Percentiles rank a stretch among this genome's conserved stretches.
phyloP scores from a whole-genome alignment of 2,888 invertebrate genomes.

The Synanthedon andrenaeformis region DNA sequence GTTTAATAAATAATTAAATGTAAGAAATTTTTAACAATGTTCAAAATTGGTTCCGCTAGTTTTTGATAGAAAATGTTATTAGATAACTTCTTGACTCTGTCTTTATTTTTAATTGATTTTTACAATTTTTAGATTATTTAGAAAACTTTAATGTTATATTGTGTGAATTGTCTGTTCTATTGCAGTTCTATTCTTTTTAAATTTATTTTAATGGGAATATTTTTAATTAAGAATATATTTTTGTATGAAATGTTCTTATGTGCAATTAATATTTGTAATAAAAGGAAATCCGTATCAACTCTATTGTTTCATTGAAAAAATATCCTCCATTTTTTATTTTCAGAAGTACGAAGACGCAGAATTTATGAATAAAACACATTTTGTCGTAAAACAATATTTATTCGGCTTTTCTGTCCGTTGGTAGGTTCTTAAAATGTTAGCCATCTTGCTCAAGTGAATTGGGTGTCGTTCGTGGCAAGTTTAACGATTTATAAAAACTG shows the following conservation, averaged over 20 bases:
- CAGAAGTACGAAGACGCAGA: not conserved
- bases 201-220: constrained; percentile 57
- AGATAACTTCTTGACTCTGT: constrained; percentile 43
- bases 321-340: not conserved
- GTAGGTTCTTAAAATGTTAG: no score
- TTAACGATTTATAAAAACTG: no score
- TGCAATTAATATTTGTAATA: constrained; percentile 69
- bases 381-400: no score
- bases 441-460: no score
- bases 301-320: constrained; percentile 18
- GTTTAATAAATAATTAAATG: no score
- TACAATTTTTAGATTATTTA: constrained; percentile 11
- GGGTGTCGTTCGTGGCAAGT: no score
- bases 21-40: no score
- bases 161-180: not conserved
- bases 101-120: constrained; percentile 9
- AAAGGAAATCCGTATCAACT: constrained; percentile 51
- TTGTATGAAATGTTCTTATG: constrained; percentile 66
- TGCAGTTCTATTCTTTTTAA: constrained; percentile 29
- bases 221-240: constrained; percentile 68
- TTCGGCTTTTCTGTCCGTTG: no score
- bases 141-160: constrained; percentile 9
- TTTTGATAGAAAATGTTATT: not conserved
- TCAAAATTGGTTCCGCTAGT: not conserved
- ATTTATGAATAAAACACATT: no score